Evolutionary conservation across 2,113 vertebrate species (phyloP).

Genomic region (Hippotragus niger): DNA sequence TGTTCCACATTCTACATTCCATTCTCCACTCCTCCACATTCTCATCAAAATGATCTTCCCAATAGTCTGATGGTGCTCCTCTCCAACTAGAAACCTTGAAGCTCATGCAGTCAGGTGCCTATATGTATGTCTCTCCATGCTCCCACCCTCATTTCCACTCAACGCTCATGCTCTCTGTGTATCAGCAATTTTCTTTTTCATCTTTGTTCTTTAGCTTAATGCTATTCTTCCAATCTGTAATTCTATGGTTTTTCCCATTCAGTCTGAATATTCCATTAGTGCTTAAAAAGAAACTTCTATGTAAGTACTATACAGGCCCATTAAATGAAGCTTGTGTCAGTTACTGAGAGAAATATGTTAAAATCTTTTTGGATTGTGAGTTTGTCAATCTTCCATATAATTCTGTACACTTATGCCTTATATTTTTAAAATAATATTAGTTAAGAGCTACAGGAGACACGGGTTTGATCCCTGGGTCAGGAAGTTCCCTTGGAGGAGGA

Average conservation of each 20-base stretch:
- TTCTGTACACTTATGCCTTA: neutral
- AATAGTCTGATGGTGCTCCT: neutral
- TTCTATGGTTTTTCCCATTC: neutral
- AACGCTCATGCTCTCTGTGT: neutral
- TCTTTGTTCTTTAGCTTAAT: neutral
- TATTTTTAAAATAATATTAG: neutral
- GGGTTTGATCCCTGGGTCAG: neutral
- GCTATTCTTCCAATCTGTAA: neutral
- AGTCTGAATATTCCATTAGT: neutral
- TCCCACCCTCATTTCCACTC: neutral
- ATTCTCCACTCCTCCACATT: neutral
- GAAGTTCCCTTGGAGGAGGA: neutral
- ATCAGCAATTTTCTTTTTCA: neutral
- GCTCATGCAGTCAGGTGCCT: neutral
- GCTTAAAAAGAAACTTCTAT: slow-evolving; percentile 1
- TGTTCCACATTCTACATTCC: neutral
- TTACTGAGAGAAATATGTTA: neutral
- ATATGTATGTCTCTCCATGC: fast-evolving
- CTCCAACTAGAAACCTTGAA: neutral
- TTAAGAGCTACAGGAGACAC: neutral
- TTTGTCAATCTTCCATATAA: neutral
- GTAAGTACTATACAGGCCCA: neutral
- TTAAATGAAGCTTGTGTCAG: neutral
- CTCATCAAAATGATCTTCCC: neutral
- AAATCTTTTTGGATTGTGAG: neutral